Evolutionary conservation across 2,797 vertebrate species (phyloP).

Genomic region (Myoxocephalus aenaeus): DNA sequence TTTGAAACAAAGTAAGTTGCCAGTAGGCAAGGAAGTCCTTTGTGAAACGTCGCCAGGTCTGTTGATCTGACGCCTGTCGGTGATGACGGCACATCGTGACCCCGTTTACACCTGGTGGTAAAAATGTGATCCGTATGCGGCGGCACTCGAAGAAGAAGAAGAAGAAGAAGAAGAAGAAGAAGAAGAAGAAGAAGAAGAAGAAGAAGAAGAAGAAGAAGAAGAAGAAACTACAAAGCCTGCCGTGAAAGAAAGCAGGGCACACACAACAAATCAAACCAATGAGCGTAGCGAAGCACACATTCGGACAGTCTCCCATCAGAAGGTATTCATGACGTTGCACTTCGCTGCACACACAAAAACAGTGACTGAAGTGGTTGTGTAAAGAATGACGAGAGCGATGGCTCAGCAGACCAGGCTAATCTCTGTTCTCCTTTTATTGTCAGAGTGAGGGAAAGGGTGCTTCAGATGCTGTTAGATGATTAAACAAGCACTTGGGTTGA

Average conservation of each 20-base stretch:
- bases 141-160: background rate
- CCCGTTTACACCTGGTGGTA: background rate
- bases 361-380: background rate
- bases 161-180: no score
- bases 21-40: background rate
- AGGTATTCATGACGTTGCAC: conserved; percentile 3
- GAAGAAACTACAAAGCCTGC: no score
- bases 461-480: background rate
- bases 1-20: background rate
- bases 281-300: background rate
- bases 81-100: background rate
- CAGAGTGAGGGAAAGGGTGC: background rate
- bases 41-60: background rate
- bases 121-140: background rate
- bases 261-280: conserved; percentile 6
- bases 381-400: background rate
- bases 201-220: background rate
- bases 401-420: no score
- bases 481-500: background rate
- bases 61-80: background rate
- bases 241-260: background rate
- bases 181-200: background rate
- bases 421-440: background rate
- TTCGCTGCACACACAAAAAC: background rate
- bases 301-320: background rate